Evolutionary conservation across 2,888 invertebrate genomes (phyloP), one percentile per base, ranked within the genome.

Genomic region (Argyresthia goedartella): DNA sequence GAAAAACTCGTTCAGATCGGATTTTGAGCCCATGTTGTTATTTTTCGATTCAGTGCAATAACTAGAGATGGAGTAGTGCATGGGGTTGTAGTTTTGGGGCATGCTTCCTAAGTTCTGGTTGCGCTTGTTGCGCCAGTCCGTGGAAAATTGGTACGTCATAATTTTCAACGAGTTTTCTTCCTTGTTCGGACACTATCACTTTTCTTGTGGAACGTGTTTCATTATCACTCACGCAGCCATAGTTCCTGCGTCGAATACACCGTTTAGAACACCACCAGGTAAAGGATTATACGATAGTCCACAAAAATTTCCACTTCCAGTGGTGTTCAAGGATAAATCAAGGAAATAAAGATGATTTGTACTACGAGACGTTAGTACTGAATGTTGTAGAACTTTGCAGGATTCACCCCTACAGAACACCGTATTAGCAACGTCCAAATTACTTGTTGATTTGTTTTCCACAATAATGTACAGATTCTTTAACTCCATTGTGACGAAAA

Each of bases 401-500:
- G 65, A 65, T 66, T 69, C 72, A 68, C 69, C 69, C 62, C 73
- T 65, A 65, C 67, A 66, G 64, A 60, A 64, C 58, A 64, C 62
- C 60, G 65, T 62, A 57, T 60, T 57, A 64, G 65, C 61, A 63
- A 65, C 65, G 60, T 65, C 60, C 59, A 62, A 60, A 66, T 57
- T 62, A 76, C 70, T 72, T 59, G 66, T 57, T 60, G 65, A 70
- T 65, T 75, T 71, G 69, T 64, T 71, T 66, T 67, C 60, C 67
- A 73, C 68, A 61, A 63, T 70, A 71, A 67, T 65, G 57, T 64
- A 56, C 65, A 70, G 68, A 69, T 71, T 79, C 60, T 65, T 65
- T 63, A 66, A 75, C 85, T 85, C 85, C 85, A 86, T 86, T 81
- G 66, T 86, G 69, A 66, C 67, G 62, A 73, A 65, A 71, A 69